Percentiles rank a stretch among this genome's conserved stretches.
Conservation (phyloP, 2,888 invertebrate genomes). For the Hydraecia micacea region DNA sequence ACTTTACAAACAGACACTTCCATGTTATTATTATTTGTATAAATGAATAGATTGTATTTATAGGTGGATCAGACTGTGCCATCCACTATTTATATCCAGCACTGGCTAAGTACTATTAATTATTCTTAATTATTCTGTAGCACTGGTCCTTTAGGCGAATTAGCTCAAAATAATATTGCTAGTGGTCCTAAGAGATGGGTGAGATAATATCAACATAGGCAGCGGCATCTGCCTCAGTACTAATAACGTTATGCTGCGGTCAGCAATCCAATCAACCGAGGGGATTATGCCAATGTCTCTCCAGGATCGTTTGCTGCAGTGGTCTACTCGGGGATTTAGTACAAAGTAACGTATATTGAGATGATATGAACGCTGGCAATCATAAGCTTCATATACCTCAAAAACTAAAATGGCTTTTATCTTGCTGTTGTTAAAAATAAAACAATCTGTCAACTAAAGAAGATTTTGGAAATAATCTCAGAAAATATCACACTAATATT, state of each 20-base stretch:
- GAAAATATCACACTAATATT: too few relatives aligned
- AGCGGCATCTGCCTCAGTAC: constrained; percentile 31
- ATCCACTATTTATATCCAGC: not conserved
- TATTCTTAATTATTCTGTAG: not conserved
- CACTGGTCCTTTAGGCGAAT: constrained; percentile 3
- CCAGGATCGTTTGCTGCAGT: constrained; percentile 37
- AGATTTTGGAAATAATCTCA: too few relatives aligned
- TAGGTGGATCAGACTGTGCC: not conserved
- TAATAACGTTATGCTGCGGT: constrained; percentile 58
- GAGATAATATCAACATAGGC: constrained; percentile 39
- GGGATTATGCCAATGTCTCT: constrained; percentile 51
- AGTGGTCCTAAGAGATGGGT: constrained; percentile 29
- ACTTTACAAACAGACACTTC: not conserved
- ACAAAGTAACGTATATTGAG: constrained; percentile 23
- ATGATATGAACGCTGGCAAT: constrained; percentile 6
- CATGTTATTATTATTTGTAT: not conserved
- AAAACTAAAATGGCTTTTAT: not conserved
- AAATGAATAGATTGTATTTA: not conserved
- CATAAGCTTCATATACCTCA: not conserved
- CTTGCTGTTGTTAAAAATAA: not conserved
- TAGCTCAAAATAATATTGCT: constrained; percentile 37
- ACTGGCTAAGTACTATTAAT: not conserved
- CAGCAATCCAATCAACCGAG: constrained; percentile 54
- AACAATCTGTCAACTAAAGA: not conserved
- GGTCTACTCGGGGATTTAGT: not conserved